Percentiles rank a stretch among this genome's conserved stretches.
Conservation (phyloP, 2,797 vertebrate species). For the Neosilurus mollespiculum region DNA sequence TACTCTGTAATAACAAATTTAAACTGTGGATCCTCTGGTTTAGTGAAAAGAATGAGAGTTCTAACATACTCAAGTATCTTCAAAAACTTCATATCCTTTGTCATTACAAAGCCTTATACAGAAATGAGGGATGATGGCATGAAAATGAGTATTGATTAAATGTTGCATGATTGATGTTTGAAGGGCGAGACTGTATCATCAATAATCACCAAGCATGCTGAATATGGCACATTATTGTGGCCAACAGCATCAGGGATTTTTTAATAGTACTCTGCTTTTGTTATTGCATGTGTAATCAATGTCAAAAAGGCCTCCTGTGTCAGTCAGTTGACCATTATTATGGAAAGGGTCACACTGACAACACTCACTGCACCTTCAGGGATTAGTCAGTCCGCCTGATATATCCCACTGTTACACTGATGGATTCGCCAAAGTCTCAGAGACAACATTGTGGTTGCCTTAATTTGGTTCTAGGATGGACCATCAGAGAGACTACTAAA, state of each 20-base stretch:
- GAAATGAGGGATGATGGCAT: slow-evolving; percentile 37
- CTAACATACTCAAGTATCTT: slow-evolving; percentile 9
- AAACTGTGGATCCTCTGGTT: slow-evolving; percentile 30
- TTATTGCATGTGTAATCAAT: slow-evolving; percentile 32
- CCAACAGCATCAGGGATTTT: slow-evolving; percentile 41
- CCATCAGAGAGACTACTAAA: neutral
- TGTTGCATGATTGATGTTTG: slow-evolving; percentile 39
- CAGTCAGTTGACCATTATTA: slow-evolving; percentile 27
- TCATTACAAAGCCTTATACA: slow-evolving; percentile 24
- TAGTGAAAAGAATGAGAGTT: neutral
- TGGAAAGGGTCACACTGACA: slow-evolving; percentile 14
- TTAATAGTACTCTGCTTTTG: slow-evolving; percentile 22
- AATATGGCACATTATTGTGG: slow-evolving; percentile 21
- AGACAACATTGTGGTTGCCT: slow-evolving; percentile 27
- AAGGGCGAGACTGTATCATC: slow-evolving; percentile 30
- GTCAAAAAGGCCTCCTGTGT: slow-evolving; percentile 10
- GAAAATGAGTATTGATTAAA: slow-evolving; percentile 53
- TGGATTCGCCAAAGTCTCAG: slow-evolving; percentile 29
- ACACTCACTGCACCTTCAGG: slow-evolving; percentile 33
- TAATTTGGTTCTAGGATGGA: slow-evolving; percentile 13
- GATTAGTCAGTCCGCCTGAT: slow-evolving; percentile 21
- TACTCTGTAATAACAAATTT: slow-evolving; percentile 20
- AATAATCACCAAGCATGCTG: neutral
- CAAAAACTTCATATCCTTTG: slow-evolving; percentile 3
- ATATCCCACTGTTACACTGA: slow-evolving; percentile 16